These are phyloP conservation scores for Rallus crepitans DNA, from an alignment of 2,797 vertebrate genomes.

Conservation along the genomic window DNA sequence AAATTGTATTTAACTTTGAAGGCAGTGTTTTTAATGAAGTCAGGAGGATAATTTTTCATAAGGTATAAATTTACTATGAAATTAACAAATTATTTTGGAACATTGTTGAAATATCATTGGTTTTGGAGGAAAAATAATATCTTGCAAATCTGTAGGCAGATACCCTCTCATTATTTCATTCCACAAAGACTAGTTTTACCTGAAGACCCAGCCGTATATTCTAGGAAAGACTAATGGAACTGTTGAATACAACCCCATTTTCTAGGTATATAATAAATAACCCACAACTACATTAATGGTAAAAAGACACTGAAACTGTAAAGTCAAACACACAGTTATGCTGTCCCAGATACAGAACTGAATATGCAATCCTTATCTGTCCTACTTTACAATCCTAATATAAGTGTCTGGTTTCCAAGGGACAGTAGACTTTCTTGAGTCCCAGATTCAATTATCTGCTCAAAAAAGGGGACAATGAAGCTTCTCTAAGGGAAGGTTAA, in stretches of 20 bases:
- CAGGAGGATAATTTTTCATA: not conserved
- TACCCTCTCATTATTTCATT: not conserved
- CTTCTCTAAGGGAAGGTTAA: not conserved
- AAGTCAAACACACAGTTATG: not conserved
- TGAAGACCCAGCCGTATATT: not conserved
- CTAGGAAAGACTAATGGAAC: not conserved
- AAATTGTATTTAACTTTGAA: not conserved
- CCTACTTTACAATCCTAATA: not conserved
- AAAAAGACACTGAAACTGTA: not conserved
- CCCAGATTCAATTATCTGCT: not conserved
- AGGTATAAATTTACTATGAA: not conserved
- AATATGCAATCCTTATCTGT: not conserved
- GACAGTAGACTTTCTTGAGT: not conserved
- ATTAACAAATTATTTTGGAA: not conserved
- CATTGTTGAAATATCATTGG: not conserved
- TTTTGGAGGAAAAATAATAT: accelerated
- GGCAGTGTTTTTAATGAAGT: not conserved
- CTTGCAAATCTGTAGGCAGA: not conserved
- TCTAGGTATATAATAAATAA: not conserved
- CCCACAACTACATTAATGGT: accelerated
- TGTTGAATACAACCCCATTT: not conserved
- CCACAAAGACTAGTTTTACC: not conserved
- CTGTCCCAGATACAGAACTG: not conserved
- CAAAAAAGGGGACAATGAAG: accelerated
- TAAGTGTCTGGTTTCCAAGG: not conserved